Conservation (phyloP, 2,113 vertebrate species). For the Halcyon senegalensis region DNA sequence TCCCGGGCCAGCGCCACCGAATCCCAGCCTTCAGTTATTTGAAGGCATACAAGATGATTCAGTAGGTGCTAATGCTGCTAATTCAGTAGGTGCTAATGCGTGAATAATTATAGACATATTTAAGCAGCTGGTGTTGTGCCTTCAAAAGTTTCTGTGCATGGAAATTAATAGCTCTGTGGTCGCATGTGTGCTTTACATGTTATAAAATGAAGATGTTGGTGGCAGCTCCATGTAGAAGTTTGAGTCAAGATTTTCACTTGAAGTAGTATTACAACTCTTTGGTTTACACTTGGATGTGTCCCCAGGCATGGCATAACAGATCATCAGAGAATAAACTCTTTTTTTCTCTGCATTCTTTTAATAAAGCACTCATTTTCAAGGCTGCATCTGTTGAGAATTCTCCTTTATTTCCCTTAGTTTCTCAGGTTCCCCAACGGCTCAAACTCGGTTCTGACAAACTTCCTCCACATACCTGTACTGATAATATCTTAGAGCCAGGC, state of each 20-base stretch:
- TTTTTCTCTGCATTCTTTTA: neutral
- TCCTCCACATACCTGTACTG: fast-evolving
- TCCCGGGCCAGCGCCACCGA: neutral
- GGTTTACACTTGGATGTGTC: neutral
- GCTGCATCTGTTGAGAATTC: neutral
- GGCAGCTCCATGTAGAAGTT: neutral
- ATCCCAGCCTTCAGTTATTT: slow-evolving; percentile 30
- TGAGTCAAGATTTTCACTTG: neutral
- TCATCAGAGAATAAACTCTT: neutral
- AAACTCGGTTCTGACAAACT: neutral
- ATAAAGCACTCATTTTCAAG: neutral
- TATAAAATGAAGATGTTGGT: slow-evolving; percentile 37
- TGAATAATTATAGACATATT: slow-evolving; percentile 75
- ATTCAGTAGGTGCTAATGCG: slow-evolving; percentile 73
- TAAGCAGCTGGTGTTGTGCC: slow-evolving; percentile 64
- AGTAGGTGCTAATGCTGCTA: slow-evolving; percentile 71
- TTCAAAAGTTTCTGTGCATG: slow-evolving; percentile 50
- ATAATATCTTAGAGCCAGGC: neutral
- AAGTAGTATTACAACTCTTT: neutral
- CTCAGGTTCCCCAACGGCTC: neutral
- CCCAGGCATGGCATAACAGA: neutral
- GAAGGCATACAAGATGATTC: slow-evolving; percentile 59
- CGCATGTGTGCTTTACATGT: slow-evolving; percentile 12
- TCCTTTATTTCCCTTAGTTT: neutral
- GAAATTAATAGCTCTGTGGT: slow-evolving; percentile 55